phyloP scores from a whole-genome alignment of 1,140 invertebrate genomes.

The Harlomillsia oculata region DNA sequence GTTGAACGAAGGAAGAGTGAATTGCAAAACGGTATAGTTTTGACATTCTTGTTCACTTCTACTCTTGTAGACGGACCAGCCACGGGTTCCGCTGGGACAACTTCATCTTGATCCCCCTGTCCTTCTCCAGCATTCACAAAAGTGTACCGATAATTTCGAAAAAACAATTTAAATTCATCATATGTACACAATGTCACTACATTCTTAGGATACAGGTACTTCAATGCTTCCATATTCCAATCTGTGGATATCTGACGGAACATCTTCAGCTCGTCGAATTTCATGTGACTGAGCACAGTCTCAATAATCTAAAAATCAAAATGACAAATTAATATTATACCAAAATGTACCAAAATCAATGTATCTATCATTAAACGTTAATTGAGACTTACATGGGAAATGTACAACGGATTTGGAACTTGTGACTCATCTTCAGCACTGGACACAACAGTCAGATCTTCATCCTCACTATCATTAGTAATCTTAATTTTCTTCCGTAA shows the following conservation, averaged over 20 bases:
- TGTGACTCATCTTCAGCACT: too few species aligned
- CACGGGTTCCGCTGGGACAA: too few species aligned
- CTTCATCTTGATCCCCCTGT: too few species aligned
- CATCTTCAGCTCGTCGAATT: slow-evolving; percentile 6
- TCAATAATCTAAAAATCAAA: neutral
- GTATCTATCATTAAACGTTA: neutral
- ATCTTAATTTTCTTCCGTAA: too few species aligned
- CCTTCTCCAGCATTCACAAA: too few species aligned
- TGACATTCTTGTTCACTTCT: neutral
- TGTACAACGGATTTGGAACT: slow-evolving; percentile 8
- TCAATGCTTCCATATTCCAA: slow-evolving; percentile 1
- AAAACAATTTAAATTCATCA: slow-evolving; percentile 7
- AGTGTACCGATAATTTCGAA: too few species aligned
- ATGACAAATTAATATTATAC: neutral
- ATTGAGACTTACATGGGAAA: slow-evolving; percentile 4
- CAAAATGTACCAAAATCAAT: neutral
- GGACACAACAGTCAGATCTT: too few species aligned
- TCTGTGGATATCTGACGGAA: neutral
- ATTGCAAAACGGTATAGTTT: neutral
- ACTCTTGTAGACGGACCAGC: too few species aligned
- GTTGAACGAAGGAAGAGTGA: neutral
- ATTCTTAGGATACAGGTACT: neutral
- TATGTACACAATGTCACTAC: neutral
- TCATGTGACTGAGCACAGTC: slow-evolving; percentile 2
- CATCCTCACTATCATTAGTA: too few species aligned